These are phyloP conservation scores for Kuschelorhynchus macadamiae DNA, from an alignment of 2,888 invertebrate species.

Conservation along the genomic window DNA sequence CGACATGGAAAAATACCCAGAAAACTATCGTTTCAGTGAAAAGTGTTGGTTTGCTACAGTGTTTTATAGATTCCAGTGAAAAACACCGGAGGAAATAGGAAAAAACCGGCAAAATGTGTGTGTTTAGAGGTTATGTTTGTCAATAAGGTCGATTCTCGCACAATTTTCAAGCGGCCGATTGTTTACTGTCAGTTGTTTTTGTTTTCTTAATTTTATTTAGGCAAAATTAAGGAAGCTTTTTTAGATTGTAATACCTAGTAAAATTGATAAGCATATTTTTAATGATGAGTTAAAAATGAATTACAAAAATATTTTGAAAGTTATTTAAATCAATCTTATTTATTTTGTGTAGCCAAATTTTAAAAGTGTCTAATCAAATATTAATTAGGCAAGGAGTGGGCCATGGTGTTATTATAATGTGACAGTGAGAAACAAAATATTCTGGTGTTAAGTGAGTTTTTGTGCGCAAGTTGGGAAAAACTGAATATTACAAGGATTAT, in stretches of 20 bases:
- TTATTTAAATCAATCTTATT: too few species aligned
- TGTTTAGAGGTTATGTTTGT: conserved; percentile 62
- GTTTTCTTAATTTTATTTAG: conserved; percentile 50
- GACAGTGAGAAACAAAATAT: conserved; percentile 56
- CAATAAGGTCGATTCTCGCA: conserved; percentile 61
- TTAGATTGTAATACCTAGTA: too few species aligned
- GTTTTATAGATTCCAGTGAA: conserved; percentile 41
- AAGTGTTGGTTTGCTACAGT: conserved; percentile 37
- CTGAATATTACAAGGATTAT: conserved; percentile 29
- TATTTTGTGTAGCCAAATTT: conserved; percentile 40
- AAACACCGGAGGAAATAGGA: conserved; percentile 48
- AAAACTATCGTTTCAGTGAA: conserved; percentile 31
- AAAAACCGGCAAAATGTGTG: conserved; percentile 61
- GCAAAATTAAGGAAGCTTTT: conserved; percentile 20
- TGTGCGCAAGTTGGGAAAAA: conserved; percentile 25
- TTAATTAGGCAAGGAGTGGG: conserved; percentile 40
- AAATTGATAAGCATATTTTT: too few species aligned
- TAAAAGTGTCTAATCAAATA: neutral
- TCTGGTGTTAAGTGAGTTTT: conserved; percentile 41
- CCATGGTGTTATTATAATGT: conserved; percentile 53
- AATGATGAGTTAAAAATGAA: too few species aligned
- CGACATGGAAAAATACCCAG: conserved; percentile 52
- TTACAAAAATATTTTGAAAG: too few species aligned
- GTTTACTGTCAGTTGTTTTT: conserved; percentile 56
- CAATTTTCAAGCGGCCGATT: conserved; percentile 53